Conservation (phyloP, 2,888 invertebrate species). For the Stratiomys singularior region DNA sequence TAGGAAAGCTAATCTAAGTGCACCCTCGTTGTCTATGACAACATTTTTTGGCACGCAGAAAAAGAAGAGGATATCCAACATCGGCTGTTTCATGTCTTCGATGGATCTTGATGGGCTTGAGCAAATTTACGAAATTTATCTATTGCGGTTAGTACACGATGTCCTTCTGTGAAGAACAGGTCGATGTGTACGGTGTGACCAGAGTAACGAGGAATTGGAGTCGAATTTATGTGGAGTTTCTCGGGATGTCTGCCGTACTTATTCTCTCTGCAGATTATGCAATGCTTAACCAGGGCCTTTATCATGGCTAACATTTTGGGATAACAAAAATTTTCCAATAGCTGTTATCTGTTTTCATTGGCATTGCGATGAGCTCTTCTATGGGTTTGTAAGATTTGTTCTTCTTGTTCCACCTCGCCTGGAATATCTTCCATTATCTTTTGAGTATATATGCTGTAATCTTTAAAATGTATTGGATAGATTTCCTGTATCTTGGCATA, state of each 20-base stretch:
- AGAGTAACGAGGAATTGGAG: constrained; percentile 40
- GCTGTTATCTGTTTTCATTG: constrained; percentile 46
- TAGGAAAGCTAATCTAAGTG: constrained; percentile 35
- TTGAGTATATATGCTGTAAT: constrained; percentile 47
- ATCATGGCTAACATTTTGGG: constrained; percentile 44
- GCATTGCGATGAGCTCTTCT: constrained; percentile 49
- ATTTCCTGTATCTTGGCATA: constrained; percentile 48
- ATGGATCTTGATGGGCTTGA: constrained; percentile 11
- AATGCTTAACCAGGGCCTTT: constrained; percentile 29
- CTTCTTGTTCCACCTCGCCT: constrained; percentile 42
- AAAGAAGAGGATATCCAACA: constrained; percentile 32
- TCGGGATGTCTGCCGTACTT: constrained; percentile 47
- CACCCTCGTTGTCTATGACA: constrained; percentile 44
- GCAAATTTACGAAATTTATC: constrained; percentile 50
- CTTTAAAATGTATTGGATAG: constrained; percentile 46
- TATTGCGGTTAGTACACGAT: constrained; percentile 47
- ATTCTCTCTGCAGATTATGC: constrained; percentile 42
- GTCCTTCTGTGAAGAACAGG: constrained; percentile 43
- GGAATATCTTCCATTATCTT: constrained; percentile 45
- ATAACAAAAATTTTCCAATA: constrained; percentile 49
- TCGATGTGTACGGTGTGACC: constrained; percentile 40
- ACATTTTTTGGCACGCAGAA: constrained; percentile 39
- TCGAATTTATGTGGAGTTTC: constrained; percentile 16
- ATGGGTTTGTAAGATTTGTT: constrained; percentile 47
- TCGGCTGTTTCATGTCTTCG: constrained; percentile 28